Evolutionary conservation across 2,113 vertebrate species (phyloP).

Genomic region (Edolisoma coerulescens): DNA sequence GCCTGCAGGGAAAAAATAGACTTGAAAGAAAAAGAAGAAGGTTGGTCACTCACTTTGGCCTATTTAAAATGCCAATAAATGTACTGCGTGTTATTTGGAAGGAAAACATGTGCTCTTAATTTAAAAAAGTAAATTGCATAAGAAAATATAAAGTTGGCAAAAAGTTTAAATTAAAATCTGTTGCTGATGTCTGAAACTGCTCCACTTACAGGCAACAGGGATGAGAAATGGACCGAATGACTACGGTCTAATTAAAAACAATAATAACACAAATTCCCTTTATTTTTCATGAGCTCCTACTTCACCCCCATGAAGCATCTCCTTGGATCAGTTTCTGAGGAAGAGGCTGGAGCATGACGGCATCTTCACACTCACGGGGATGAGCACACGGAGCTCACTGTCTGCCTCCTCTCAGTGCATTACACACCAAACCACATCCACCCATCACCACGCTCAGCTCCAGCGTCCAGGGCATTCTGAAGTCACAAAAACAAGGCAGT

Average conservation of each 20-base stretch:
- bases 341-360: not conserved
- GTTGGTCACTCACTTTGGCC: conserved; percentile 21
- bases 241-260: not conserved
- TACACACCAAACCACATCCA: not conserved
- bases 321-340: not conserved
- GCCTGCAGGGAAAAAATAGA: conserved; percentile 56
- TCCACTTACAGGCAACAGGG: not conserved
- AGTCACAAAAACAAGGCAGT: not conserved
- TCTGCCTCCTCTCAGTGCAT: not conserved
- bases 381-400: not conserved
- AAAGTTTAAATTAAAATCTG: conserved; percentile 45
- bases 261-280: not conserved
- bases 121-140: conserved; percentile 38
- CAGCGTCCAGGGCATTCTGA: not conserved
- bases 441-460: not conserved
- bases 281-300: not conserved
- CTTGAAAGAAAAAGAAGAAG: conserved; percentile 42
- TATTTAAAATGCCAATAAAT: conserved; percentile 52
- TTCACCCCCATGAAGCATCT: not conserved
- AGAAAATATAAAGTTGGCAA: conserved; percentile 44
- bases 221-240: not conserved
- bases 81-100: conserved; percentile 26
- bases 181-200: not conserved
- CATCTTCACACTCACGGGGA: not conserved
- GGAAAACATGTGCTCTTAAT: conserved; percentile 37